These are phyloP conservation scores for Coronaproctus castanopsis DNA, from an alignment of 2,888 invertebrate genomes.

Conservation along the genomic window DNA sequence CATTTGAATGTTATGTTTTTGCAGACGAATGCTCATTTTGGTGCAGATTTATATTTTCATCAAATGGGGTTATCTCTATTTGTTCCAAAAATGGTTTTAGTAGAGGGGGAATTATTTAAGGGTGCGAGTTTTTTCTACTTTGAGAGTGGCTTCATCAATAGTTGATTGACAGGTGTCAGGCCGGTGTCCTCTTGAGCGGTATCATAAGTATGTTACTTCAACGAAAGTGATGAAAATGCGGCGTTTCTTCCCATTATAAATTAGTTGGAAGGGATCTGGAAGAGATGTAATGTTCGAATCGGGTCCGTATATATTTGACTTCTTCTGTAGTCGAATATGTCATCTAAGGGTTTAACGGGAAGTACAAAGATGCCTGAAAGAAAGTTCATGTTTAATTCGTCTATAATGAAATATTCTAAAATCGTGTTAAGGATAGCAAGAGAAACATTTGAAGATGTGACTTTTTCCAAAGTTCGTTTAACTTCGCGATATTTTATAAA, in stretches of 20 bases:
- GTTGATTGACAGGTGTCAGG: neutral
- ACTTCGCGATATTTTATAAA: neutral
- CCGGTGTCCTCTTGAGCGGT: neutral
- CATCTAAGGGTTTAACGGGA: too few relatives aligned
- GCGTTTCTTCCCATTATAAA: neutral
- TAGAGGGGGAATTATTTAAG: neutral
- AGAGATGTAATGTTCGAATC: neutral
- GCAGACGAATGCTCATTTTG: too few relatives aligned
- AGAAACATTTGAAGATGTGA: neutral
- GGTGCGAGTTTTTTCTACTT: neutral
- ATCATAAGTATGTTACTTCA: neutral
- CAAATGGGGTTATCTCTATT: neutral
- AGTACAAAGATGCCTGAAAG: too few relatives aligned
- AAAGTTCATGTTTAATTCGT: neutral
- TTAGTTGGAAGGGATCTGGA: neutral
- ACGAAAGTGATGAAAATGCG: neutral
- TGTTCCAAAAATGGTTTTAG: neutral
- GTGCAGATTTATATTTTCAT: too few relatives aligned
- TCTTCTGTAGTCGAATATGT: too few relatives aligned
- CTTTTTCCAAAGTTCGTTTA: neutral
- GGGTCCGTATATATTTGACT: neutral
- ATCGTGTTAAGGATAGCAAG: neutral
- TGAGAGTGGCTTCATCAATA: neutral
- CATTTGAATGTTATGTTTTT: too few relatives aligned
- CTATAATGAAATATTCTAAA: neutral